Conservation (phyloP, 2,113 vertebrate species). For the Phaethornis superciliosus region DNA sequence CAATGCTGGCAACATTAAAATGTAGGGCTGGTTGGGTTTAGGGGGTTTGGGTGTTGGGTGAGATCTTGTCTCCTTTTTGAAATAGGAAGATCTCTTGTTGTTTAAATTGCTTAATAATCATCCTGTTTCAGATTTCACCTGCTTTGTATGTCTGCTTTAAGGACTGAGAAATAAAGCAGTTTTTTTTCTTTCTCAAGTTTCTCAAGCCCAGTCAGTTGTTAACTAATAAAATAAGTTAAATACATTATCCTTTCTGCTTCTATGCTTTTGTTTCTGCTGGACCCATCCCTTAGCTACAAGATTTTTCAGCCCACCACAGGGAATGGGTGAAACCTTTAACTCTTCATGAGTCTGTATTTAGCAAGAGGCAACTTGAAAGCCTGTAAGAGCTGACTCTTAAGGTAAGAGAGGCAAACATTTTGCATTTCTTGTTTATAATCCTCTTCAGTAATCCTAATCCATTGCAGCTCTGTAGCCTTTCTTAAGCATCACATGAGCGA, state of each 20-base stretch:
- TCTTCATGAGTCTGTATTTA: neutral
- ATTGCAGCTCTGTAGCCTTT: neutral
- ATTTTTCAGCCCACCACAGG: neutral
- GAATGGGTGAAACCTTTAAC: neutral
- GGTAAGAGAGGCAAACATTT: neutral
- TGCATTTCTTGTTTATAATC: conserved; percentile 1
- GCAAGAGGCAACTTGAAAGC: neutral
- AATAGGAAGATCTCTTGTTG: neutral
- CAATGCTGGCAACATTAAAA: neutral
- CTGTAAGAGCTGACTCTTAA: neutral
- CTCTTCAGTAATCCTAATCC: conserved; percentile 48
- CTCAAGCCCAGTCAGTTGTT: neutral
- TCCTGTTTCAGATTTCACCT: neutral
- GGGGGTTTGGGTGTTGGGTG: neutral
- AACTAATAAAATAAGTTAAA: neutral
- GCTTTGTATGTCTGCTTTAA: neutral
- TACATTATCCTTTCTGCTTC: neutral
- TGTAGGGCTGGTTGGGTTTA: fast-evolving
- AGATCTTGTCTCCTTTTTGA: neutral
- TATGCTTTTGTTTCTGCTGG: neutral
- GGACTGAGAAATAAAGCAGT: neutral
- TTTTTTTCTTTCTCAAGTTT: neutral
- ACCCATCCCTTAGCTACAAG: neutral
- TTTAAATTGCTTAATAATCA: neutral
- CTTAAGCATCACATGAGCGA: conserved; percentile 33